Base-by-base conservation (phyloP, 1,140 invertebrate genomes). In the Chironomus striatipennis region DNA sequence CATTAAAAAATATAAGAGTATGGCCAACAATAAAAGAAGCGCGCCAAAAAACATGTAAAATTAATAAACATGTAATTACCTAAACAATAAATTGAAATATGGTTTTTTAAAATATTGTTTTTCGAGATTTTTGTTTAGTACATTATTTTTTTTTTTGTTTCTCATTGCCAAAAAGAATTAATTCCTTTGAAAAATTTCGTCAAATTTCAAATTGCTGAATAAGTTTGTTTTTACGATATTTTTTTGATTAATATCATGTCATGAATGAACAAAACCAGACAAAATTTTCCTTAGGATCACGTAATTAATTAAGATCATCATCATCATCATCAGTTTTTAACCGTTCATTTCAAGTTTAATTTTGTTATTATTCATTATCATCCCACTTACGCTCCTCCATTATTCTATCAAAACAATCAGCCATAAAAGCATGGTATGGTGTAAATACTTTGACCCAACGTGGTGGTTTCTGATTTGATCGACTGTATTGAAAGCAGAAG, bases 321-420 rank as follows among this genome's bases (percentile, higher is more conserved):
- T 18, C n/a, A 70, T 20, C 2, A 1, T 18, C 15, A 18, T 18
- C 10, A 67, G n/a, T 15, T 70, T 70, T 20, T 21, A 34, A 57
- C 20, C 17, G 65, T 70, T 12, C 18, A 20, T 70, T 8, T 18
- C 15, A 57, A 57, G 72, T 43, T 67, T 73, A 34, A 65, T 24
- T n/a, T 74, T 75, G 78, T 77, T 87, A 91, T 84, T 93, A 91
- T 17, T 90, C 90, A 65, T 89, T 88, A 79, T 92, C 90, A 65
- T 88, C 85, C 90, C 91, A 93, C 80, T 90, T 92, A 75, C 88
- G 87, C 81, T 98, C 95, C 82, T 97, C 93, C 79, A 93, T 90
- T 87, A 98, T 93, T 85, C 93, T 87, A 82, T 97, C 93, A 84
- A 98, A 96, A 83, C 95, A 97, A 81, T 97, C 95, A 83, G 91